Evolutionary conservation across 2,888 invertebrate genomes (phyloP).

Genomic region (Nyleta sp.): DNA sequence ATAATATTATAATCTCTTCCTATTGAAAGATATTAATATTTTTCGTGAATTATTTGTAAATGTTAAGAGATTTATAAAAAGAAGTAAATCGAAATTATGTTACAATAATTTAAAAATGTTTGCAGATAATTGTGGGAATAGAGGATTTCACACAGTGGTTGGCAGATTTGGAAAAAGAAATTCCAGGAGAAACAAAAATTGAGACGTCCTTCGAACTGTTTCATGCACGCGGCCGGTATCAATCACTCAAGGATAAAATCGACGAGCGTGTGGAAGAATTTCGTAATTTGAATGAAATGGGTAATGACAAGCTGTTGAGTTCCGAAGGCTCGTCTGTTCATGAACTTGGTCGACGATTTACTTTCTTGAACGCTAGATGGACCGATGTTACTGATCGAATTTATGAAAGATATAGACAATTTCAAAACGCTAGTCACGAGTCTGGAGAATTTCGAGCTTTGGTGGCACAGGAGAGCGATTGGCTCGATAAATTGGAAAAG

Average conservation of each 20-base stretch:
- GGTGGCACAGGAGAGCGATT: constrained; percentile 90
- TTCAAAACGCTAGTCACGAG: constrained; percentile 90
- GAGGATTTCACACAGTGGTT: constrained; percentile 86
- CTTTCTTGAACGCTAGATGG: constrained; percentile 89
- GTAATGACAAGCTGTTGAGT: constrained; percentile 86
- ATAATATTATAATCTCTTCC: no score
- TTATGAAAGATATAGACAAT: constrained; percentile 86
- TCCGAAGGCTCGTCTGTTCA: constrained; percentile 84
- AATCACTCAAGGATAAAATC: constrained; percentile 88
- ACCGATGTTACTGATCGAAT: constrained; percentile 87
- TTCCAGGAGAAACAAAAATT: constrained; percentile 85
- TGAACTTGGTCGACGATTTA: constrained; percentile 86
- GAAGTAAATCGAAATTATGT: no score
- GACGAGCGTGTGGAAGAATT: constrained; percentile 88
- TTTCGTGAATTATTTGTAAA: no score
- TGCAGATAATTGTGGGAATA: constrained; percentile 83
- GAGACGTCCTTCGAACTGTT: constrained; percentile 88
- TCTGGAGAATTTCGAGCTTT: constrained; percentile 91
- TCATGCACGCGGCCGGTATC: constrained; percentile 88
- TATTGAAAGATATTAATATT: no score
- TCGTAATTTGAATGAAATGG: constrained; percentile 88
- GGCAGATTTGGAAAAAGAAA: constrained; percentile 85
- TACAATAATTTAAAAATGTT: no score
- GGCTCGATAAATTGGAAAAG: constrained; percentile 91
- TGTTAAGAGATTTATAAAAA: no score